Evolutionary conservation across 2,113 vertebrate genomes (phyloP), one percentile per base, ranked within the genome.

Genomic region (Abramis brama): DNA sequence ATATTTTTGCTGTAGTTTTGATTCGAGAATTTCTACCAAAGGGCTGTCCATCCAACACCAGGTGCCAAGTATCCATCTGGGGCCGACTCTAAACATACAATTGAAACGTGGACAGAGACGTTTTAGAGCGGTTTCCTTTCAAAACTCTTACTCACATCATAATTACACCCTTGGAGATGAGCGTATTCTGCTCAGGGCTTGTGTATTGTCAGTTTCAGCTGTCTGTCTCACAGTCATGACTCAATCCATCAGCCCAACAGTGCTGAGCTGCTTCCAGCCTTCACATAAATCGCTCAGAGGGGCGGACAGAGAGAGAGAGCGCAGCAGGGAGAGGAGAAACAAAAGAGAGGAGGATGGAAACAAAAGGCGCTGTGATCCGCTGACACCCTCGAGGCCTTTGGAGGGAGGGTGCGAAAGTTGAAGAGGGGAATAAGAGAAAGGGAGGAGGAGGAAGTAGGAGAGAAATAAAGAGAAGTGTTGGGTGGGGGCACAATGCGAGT

Each of bases 281-380:
- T 70, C 80, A n/a, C 80, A 82, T 82, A 77, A 64, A 79, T 86
- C 21, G 17, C 80, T 79, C 43, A 13, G 47, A 50, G 62, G 50
- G 47, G 55, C 17, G 43, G 82, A 84, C 25, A 57, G 25, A 79
- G 36, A 27, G 36, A 27, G 74, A 60, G 4, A 27, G 74, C 77
- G 36, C 77, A 80, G 73, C 68, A 86, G 84, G 73, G 82, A 84
- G 86, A 87, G 89, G 52, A 75, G 27, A 89, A 66, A 43, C 64
- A 86, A 84, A 89, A 85, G 85, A 86, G 91, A 90, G 84, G 45
- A 89, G 81, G 76, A 90, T 70, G 81, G 76, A 88, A 85, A 94
- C 90, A 93, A 93, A 94, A 90, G 89, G 88, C 59, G 19, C 68
- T 86, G 85, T 80, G 82, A 79, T 83, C 66, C 45, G 68, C 75